Conservation (phyloP, 1,140 invertebrate species). For the Neodiprion lecontei region DNA sequence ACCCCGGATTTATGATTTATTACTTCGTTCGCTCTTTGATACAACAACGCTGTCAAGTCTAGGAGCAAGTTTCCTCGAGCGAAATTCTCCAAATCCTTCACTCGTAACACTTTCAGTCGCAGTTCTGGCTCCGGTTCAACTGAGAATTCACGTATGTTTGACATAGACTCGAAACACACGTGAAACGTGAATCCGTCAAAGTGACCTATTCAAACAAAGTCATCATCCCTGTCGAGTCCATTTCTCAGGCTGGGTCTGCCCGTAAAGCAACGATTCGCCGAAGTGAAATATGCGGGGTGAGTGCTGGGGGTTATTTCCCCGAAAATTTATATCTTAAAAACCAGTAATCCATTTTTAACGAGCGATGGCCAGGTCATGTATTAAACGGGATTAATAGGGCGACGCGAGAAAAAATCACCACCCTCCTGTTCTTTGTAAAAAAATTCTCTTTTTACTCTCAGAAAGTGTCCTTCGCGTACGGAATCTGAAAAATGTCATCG, state of each 20-base stretch:
- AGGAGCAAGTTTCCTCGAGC: too few relatives aligned
- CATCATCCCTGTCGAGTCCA: background rate
- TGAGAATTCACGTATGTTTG: background rate
- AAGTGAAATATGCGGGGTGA: background rate
- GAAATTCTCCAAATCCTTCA: too few relatives aligned
- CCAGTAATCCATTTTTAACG: background rate
- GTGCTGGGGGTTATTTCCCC: background rate
- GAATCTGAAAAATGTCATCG: too few relatives aligned
- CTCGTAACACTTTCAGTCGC: background rate
- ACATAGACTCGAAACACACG: background rate
- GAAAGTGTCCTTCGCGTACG: background rate
- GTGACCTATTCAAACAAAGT: slow-evolving; percentile 1
- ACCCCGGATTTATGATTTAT: too few relatives aligned
- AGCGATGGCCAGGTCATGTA: background rate
- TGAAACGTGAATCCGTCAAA: background rate
- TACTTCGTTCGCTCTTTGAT: too few relatives aligned
- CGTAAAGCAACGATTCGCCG: too few relatives aligned
- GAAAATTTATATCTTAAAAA: slow-evolving; percentile 2
- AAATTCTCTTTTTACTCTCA: background rate
- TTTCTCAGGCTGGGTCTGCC: background rate
- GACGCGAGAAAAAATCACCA: background rate
- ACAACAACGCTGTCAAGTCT: too few relatives aligned
- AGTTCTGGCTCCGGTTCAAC: background rate
- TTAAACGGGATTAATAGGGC: background rate
- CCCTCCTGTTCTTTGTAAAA: background rate